Percentiles rank a stretch among this genome's conserved stretches.
Evolutionary conservation across 2,888 invertebrate species (phyloP).

Genomic region (Ichneumoninae sp.): DNA sequence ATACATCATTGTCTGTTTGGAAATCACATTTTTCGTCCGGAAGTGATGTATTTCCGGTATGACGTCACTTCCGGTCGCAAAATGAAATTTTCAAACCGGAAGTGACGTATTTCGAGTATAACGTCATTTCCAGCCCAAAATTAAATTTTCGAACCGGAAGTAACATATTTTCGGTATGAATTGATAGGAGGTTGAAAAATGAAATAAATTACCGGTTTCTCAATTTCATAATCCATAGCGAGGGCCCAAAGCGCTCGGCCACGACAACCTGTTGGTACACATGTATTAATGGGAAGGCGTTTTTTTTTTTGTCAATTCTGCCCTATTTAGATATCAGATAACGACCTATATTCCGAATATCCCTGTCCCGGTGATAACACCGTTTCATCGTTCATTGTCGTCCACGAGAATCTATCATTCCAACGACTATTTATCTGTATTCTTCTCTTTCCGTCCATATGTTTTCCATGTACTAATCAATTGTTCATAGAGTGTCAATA

Average conservation of each 20-base stretch:
- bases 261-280: not conserved
- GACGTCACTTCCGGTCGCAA: too few species aligned
- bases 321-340: slow-evolving; percentile 7
- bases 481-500: slow-evolving; percentile 30
- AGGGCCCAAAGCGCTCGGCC: too few species aligned
- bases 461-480: slow-evolving; percentile 38
- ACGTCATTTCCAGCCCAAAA: too few species aligned
- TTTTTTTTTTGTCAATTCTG: slow-evolving; percentile 20
- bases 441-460: slow-evolving; percentile 33
- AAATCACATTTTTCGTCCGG: too few species aligned
- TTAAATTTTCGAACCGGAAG: too few species aligned
- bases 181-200: too few species aligned
- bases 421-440: not conserved
- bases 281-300: slow-evolving; percentile 20
- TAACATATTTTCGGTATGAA: too few species aligned
- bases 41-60: too few species aligned
- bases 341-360: not conserved
- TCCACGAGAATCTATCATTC: slow-evolving; percentile 10
- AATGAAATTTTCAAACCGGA: too few species aligned
- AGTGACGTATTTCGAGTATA: too few species aligned
- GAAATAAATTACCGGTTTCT: not conserved
- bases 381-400: not conserved
- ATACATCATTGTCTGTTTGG: too few species aligned
- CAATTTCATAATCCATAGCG: too few species aligned
- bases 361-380: not conserved